phyloP scores from a whole-genome alignment of 2,888 invertebrate species.

The Timandra comae region DNA sequence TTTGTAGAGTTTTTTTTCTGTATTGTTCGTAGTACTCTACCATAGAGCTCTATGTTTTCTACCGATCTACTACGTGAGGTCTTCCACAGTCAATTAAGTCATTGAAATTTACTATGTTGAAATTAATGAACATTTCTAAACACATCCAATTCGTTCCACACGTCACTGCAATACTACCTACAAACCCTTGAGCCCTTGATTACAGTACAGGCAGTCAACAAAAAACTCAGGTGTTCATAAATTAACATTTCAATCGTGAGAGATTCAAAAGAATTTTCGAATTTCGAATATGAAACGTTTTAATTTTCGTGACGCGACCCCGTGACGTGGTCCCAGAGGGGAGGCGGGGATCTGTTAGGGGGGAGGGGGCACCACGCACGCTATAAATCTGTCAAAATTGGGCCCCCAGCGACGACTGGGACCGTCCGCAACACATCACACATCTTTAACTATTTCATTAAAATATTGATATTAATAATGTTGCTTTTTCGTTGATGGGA shows the following conservation, averaged over 20 bases:
- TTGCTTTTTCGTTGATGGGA: no score
- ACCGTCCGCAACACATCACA: slow-evolving; percentile 43
- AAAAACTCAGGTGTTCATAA: slow-evolving; percentile 24
- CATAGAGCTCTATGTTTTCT: no score
- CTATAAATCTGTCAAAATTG: slow-evolving; percentile 65
- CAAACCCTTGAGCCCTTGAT: no score
- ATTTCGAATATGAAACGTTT: slow-evolving; percentile 52
- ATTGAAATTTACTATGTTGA: no score
- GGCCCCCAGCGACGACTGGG: slow-evolving; percentile 54
- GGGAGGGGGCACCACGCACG: slow-evolving; percentile 57
- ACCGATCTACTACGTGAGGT: no score
- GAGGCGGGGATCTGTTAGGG: slow-evolving; percentile 32
- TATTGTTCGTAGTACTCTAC: no score
- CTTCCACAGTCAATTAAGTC: no score
- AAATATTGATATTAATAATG: background rate
- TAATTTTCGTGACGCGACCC: slow-evolving; percentile 50
- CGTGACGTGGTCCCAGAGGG: slow-evolving; percentile 15
- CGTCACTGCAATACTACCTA: no score
- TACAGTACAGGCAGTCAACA: no score
- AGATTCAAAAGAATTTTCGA: slow-evolving; percentile 45
- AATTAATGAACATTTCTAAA: no score
- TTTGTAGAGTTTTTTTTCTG: no score
- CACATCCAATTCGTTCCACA: no score
- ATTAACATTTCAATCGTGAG: slow-evolving; percentile 36
- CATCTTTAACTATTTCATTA: slow-evolving; percentile 22